phyloP scores from a whole-genome alignment of 37 sponge, comb jelly and placozoan genomes.

The Ephydatia muelleri region DNA sequence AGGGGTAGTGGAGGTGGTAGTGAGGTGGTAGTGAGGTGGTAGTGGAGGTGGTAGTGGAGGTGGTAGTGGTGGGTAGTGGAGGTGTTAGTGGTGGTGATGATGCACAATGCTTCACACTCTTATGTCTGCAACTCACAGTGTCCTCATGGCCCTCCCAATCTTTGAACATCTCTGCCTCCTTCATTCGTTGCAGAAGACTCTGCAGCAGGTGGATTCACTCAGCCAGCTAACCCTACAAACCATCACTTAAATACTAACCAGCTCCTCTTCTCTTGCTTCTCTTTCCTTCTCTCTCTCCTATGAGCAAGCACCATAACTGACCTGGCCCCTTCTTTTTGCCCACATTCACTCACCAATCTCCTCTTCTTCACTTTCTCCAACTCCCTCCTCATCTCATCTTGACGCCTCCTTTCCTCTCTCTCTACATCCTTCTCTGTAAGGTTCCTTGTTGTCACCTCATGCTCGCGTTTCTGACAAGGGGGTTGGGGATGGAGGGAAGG shows the following conservation, averaged over 20 bases:
- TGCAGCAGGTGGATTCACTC: background rate
- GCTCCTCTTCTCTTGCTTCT: slow-evolving; percentile 87
- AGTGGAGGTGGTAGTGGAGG: no score
- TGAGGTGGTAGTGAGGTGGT: slow-evolving; percentile 60
- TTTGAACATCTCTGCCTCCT: slow-evolving; percentile 94
- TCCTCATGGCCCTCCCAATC: slow-evolving; percentile 98
- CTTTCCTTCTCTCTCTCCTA: slow-evolving; percentile 93
- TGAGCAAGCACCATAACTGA: slow-evolving; percentile 7
- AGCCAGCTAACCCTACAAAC: background rate
- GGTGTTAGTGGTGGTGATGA: background rate
- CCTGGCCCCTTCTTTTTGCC: slow-evolving; percentile 48
- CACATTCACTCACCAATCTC: slow-evolving; percentile 65
- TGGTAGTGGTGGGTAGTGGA: background rate
- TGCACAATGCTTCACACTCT: background rate
- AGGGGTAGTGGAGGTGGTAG: slow-evolving; percentile 44
- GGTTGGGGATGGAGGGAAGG: background rate
- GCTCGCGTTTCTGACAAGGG: slow-evolving; percentile 69
- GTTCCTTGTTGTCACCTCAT: slow-evolving; percentile 59
- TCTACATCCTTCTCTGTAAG: slow-evolving; percentile 67
- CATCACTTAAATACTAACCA: slow-evolving; percentile 64
- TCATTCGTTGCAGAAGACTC: slow-evolving; percentile 83
- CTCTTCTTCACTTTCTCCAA: slow-evolving; percentile 89
- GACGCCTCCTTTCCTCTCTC: slow-evolving; percentile 59
- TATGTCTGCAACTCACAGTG: slow-evolving; percentile 61
- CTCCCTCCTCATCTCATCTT: slow-evolving; percentile 85